Evolutionary conservation across 2,797 vertebrate genomes (phyloP), one percentile per base, ranked within the genome.

Genomic region (Euthynnus affinis): DNA sequence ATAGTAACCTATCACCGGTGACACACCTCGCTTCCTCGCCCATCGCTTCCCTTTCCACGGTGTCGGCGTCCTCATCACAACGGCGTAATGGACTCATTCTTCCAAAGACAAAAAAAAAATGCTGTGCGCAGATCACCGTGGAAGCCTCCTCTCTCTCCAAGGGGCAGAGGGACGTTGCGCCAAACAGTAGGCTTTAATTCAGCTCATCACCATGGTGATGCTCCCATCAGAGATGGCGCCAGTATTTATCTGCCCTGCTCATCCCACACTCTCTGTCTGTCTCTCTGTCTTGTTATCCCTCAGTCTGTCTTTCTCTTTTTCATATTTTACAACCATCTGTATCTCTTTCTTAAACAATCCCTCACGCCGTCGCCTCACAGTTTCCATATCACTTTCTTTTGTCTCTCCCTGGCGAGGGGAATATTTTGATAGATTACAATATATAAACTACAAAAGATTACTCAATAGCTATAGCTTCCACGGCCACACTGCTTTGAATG

Each of bases 141-240:
- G 78, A 82, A 73, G 53, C 59, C 60, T 74, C 51, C 76, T 69
- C 22, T 6, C 48, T 78, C 73, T 69, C 74, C n/a, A n/a, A 23
- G 65, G 68, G 73, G 67, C 42, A 64, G 74, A 76, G 76, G 15
- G 59, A 81, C 65, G 70, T 69, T 59, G 78, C 56, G 23, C 73
- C 69, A 70, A 78, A 68, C 67, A 23, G 59, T 73, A 48, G 6
- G 58, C 72, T 76, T 85, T 76, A 79, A 76, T 82, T 84, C 76
- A 79, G 86, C 88, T 76, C 79, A 73, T 89, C 84, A 63, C 90
- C 85, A 89, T 89, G 84, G 87, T 74, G 74, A 89, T 80, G 58
- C 75, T 82, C 80, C 82, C 78, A 66, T 75, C 66, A 34, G 80
- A 81, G 86, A 81, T 52, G 1, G 60, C 34, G 56, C 37, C 15